Evolutionary conservation across 2,888 invertebrate genomes (phyloP).

Genomic region (Tethea ocularis): DNA sequence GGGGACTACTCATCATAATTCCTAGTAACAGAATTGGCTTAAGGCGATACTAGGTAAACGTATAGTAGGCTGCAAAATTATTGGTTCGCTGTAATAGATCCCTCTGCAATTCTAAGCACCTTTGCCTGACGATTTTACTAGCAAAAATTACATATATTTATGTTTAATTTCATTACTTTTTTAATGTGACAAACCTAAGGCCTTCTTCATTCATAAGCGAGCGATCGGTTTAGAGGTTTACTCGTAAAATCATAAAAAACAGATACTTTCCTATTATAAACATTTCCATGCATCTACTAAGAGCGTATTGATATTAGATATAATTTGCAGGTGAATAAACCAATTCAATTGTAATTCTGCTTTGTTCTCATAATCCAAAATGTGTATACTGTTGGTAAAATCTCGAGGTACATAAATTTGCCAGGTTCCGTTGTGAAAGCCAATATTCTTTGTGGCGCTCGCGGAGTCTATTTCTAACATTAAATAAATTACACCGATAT

Average conservation of each 20-base stretch:
- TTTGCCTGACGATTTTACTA: slow-evolving; percentile 61
- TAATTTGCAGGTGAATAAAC: not conserved
- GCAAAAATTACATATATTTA: slow-evolving; percentile 50
- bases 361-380: slow-evolving; percentile 65
- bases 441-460: slow-evolving; percentile 81
- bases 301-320: not conserved
- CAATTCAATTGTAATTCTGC: slow-evolving; percentile 43
- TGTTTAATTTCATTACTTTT: too few species aligned
- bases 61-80: slow-evolving; percentile 75
- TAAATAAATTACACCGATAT: slow-evolving; percentile 82
- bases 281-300: not conserved
- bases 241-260: too few species aligned
- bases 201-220: too few species aligned
- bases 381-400: slow-evolving; percentile 65
- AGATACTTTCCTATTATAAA: not conserved
- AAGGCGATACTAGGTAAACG: slow-evolving; percentile 74
- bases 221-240: too few species aligned
- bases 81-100: slow-evolving; percentile 70
- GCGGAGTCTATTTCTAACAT: slow-evolving; percentile 80
- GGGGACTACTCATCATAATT: slow-evolving; percentile 74
- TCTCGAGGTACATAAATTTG: slow-evolving; percentile 79
- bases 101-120: slow-evolving; percentile 71
- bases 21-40: slow-evolving; percentile 77
- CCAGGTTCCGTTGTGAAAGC: slow-evolving; percentile 82
- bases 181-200: too few species aligned